Base-by-base conservation (phyloP, 2,113 vertebrate genomes). In the Chionodraco myersi region DNA sequence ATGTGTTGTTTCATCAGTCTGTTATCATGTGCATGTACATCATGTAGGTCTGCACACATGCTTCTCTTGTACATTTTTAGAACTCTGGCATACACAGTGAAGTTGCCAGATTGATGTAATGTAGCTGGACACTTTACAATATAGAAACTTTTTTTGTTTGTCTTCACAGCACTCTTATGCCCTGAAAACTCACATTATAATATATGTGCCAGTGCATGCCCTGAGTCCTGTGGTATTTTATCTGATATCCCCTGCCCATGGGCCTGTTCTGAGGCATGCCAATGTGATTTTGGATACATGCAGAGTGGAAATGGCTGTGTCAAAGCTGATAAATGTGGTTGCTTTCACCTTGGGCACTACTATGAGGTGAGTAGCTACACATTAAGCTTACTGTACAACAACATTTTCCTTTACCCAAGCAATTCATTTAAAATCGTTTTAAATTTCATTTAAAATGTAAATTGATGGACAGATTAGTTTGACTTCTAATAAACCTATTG, bases 181-280 rank as follows among this genome's bases (percentile, higher is more conserved):
- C 75, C 75, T 48, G 26, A 75, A 59, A 72, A 87, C 69, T 86
- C 78, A n/a, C 44, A 82, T 68, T 87, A 82, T 75, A 72, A 58
- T 56, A 23, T 89, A 71, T 90, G 82, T 72, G 80, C 69, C 61
- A 73, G 65, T 78, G 68, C 71, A 23, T 86, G 87, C 44, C 84
- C 80, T 0, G 47, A 82, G 72, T 84, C 78, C 79, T 92, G 85
- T 65, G 59, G 62, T 66, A 77, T 69, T 58, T 65, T 62, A 56
- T 53, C 64, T n/a, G 59, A 72, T 67, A 58, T 69, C 10, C 57
- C 26, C 56, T 90, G 89, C 63, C 84, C 59, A 2, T 80, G 64
- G 75, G 52, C 71, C 21, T 82, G 79, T 79, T 71, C 73, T 74
- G 87, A 91, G 36, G 83, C 86, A 44, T 90, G 87, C 63, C 78